phyloP scores from a whole-genome alignment of 1,140 invertebrate genomes.

The Holcopasites calliopsidis region DNA sequence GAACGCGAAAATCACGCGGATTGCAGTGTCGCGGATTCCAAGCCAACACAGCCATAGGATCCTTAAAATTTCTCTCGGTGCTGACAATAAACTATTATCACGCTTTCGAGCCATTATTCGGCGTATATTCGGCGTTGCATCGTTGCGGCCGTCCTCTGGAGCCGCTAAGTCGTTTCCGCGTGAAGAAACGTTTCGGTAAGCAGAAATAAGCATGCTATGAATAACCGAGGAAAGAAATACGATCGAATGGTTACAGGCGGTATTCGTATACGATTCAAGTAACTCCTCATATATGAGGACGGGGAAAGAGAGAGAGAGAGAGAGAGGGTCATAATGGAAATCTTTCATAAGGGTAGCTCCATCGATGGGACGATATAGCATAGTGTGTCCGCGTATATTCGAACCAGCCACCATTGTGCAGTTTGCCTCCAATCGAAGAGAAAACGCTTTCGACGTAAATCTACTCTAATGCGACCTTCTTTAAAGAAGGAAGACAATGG shows the following conservation, averaged over 20 bases:
- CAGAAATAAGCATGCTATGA: constrained; percentile 10
- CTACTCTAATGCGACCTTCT: constrained; percentile 16
- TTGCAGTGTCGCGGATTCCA: too few species aligned
- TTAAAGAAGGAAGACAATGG: constrained; percentile 12
- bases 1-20: too few species aligned
- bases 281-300: constrained; percentile 36
- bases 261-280: constrained; percentile 30
- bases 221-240: constrained; percentile 23
- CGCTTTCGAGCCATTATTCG: not conserved
- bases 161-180: too few species aligned
- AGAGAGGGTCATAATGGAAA: constrained; percentile 36
- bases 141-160: not conserved
- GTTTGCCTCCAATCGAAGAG: constrained; percentile 26
- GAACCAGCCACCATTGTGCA: constrained; percentile 13
- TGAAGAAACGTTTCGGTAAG: not conserved
- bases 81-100: not conserved
- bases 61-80: not conserved
- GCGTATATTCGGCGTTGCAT: not conserved
- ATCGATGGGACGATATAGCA: constrained; percentile 19
- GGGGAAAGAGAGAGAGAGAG: constrained; percentile 18
- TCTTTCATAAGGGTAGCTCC: constrained; percentile 27
- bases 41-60: too few species aligned
- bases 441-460: constrained; percentile 20
- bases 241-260: constrained; percentile 17
- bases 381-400: not conserved